Evolutionary conservation across 1,140 invertebrate species (phyloP).

Genomic region (Drosophila rhopaloa): DNA sequence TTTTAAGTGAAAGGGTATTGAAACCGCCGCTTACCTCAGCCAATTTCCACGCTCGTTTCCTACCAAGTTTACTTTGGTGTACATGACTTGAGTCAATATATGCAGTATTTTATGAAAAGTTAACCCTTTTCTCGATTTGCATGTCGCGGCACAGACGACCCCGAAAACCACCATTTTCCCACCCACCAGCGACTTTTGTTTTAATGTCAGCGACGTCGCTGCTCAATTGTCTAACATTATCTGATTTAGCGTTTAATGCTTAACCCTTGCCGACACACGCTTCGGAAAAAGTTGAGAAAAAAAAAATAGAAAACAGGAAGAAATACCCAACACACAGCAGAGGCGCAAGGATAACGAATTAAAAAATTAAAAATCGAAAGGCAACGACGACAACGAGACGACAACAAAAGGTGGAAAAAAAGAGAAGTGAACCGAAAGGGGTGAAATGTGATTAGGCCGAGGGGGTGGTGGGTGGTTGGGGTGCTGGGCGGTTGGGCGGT

Average conservation of each 20-base stretch:
- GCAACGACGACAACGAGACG: constrained; percentile 66
- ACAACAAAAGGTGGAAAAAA: constrained; percentile 58
- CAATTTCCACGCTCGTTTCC: too few relatives aligned
- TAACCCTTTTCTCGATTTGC: constrained; percentile 74
- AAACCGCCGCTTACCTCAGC: not conserved
- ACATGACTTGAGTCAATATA: constrained; percentile 82
- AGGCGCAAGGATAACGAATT: constrained; percentile 83
- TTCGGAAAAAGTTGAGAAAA: constrained; percentile 19
- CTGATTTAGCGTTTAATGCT: constrained; percentile 82
- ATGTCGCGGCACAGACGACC: constrained; percentile 45
- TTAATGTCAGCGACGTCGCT: constrained; percentile 75
- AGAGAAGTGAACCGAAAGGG: constrained; percentile 60
- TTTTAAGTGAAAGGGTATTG: not conserved
- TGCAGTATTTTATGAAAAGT: constrained; percentile 73
- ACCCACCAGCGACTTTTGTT: constrained; percentile 63
- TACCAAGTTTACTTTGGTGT: constrained; percentile 49
- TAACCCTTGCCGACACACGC: constrained; percentile 76
- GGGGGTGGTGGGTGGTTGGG: constrained; percentile 9
- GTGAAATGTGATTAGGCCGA: constrained; percentile 74
- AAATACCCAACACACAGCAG: constrained; percentile 8
- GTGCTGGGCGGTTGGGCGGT: constrained; percentile 9
- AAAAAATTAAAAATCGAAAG: constrained; percentile 84
- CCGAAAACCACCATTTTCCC: constrained; percentile 11
- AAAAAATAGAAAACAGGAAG: not conserved
- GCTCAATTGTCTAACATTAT: constrained; percentile 83